Percentiles rank a stretch among this genome's conserved stretches.
Evolutionary conservation across 2,113 vertebrate species (phyloP).

Genomic region (Rana temporaria): DNA sequence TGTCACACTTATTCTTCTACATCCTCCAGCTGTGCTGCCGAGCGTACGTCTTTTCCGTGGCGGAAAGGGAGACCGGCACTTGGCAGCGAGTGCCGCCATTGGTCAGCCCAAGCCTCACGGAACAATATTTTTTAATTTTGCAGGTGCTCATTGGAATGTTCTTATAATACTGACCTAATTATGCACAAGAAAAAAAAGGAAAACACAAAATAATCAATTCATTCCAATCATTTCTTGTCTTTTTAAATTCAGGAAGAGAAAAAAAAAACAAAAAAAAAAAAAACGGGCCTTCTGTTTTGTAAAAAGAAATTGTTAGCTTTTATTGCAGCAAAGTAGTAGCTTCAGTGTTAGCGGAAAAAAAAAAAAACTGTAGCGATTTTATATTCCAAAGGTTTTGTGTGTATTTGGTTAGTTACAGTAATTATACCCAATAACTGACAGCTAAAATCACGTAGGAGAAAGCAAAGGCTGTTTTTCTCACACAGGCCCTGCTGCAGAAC

Average conservation of each 20-base stretch:
- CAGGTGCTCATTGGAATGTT: constrained; percentile 78
- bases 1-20: too few species aligned
- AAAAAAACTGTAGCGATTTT: constrained; percentile 91
- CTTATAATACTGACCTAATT: constrained; percentile 89
- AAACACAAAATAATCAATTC: constrained; percentile 74
- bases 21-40: too few species aligned
- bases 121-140: constrained; percentile 24
- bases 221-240: not conserved
- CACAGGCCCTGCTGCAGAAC: constrained; percentile 97
- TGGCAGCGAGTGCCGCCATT: constrained; percentile 16
- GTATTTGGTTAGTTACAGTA: constrained; percentile 99
- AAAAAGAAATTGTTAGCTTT: constrained; percentile 95
- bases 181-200: constrained; percentile 87
- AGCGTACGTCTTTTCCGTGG: too few species aligned
- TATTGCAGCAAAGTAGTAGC: constrained; percentile 90
- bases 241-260: constrained; percentile 66
- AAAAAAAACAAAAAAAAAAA: constrained; percentile 88
- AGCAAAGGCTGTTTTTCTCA: constrained; percentile 95
- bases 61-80: not conserved
- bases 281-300: constrained; percentile 91
- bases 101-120: not conserved
- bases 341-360: constrained; percentile 75
- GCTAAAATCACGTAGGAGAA: constrained; percentile 99
- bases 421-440: constrained; percentile 99
- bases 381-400: constrained; percentile 95